phyloP scores from a whole-genome alignment of 1,140 invertebrate species.

The Monomorium pharaonis region DNA sequence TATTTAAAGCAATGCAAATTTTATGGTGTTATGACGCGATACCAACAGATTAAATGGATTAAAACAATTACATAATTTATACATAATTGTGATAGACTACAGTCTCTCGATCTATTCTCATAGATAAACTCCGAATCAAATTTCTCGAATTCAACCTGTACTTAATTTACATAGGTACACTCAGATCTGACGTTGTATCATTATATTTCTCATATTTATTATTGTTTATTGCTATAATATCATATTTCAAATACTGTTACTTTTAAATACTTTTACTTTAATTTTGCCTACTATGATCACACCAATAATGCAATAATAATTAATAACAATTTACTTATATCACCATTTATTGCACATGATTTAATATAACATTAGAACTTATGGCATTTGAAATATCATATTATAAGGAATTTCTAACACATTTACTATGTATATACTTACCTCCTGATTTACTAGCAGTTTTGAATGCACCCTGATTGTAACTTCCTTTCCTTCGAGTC shows the following conservation, averaged over 20 bases:
- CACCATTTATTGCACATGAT: background rate
- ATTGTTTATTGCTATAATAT: background rate
- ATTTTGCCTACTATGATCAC: background rate
- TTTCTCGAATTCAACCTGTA: background rate
- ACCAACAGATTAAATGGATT: background rate
- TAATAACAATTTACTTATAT: background rate
- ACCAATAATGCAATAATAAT: background rate
- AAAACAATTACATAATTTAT: background rate
- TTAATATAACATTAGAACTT: background rate
- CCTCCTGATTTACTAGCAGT: conserved; percentile 59
- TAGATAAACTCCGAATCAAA: background rate
- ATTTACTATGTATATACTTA: conserved; percentile 31
- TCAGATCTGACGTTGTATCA: background rate
- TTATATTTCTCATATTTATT: background rate
- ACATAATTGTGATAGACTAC: too few relatives aligned
- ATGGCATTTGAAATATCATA: background rate
- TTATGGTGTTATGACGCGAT: background rate
- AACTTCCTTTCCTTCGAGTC: background rate
- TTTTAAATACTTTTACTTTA: too few relatives aligned
- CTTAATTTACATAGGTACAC: background rate
- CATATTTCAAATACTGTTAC: background rate
- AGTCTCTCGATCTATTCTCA: background rate
- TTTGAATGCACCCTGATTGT: conserved; percentile 48
- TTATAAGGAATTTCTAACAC: background rate
- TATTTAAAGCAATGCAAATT: conserved; percentile 6